Percentiles rank a stretch among this genome's conserved stretches.
phyloP scores from a whole-genome alignment of 2,888 invertebrate species.

The Seira sanloemensis region DNA sequence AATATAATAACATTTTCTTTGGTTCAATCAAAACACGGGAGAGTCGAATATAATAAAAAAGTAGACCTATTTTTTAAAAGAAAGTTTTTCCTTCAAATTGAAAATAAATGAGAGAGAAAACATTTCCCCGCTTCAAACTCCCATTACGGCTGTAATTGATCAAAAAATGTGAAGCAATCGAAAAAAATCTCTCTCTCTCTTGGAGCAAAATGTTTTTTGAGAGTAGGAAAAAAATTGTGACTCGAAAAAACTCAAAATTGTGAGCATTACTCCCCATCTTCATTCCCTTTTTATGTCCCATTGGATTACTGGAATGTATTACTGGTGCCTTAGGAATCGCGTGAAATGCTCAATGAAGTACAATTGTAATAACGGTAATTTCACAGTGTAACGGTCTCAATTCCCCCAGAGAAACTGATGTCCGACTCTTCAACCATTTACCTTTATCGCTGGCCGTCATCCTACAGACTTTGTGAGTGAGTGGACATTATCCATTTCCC shows the following conservation, averaged over 20 bases:
- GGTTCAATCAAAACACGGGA: no score
- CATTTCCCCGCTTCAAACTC: not conserved
- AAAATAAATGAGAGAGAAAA: not conserved
- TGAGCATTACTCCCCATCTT: not conserved
- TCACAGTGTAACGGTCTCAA: no score
- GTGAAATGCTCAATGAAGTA: not conserved
- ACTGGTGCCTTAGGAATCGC: not conserved
- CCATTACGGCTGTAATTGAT: not conserved
- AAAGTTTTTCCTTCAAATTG: no score
- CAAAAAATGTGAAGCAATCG: not conserved
- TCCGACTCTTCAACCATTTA: not conserved
- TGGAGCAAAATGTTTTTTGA: not conserved
- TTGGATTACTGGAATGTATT: not conserved
- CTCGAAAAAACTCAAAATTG: not conserved
- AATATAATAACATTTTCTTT: not conserved
- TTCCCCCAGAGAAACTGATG: not conserved
- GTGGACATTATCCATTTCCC: not conserved
- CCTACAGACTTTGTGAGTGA: no score
- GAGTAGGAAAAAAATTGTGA: not conserved
- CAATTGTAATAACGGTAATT: constrained; percentile 1
- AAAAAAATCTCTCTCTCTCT: not conserved
- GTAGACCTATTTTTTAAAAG: no score
- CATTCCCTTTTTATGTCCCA: not conserved
- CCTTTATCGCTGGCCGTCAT: no score
- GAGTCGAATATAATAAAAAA: no score